phyloP scores from a whole-genome alignment of 2,888 invertebrate species.

The Smittia aterrima region DNA sequence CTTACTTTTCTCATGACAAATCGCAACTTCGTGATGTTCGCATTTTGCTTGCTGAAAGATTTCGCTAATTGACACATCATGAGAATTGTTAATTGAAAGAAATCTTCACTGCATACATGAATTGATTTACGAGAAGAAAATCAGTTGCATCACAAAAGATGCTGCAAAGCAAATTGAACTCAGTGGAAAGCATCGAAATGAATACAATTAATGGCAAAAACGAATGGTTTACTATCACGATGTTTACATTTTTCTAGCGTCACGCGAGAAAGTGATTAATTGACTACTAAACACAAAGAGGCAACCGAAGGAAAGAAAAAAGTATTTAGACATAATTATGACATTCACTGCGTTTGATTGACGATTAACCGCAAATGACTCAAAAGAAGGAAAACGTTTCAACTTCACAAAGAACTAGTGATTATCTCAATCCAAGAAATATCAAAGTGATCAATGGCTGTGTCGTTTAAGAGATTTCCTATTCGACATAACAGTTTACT shows the following conservation, averaged over 20 bases:
- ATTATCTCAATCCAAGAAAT: too few species aligned
- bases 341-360: not conserved
- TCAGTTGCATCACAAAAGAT: not conserved
- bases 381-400: not conserved
- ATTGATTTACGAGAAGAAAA: not conserved
- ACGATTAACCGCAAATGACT: too few species aligned
- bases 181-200: not conserved
- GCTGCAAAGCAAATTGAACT: too few species aligned
- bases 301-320: not conserved
- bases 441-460: not conserved
- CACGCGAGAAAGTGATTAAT: slow-evolving; percentile 31
- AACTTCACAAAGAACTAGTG: not conserved
- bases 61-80: slow-evolving; percentile 10
- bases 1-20: slow-evolving; percentile 1
- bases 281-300: slow-evolving; percentile 12
- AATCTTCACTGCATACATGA: not conserved
- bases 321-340: not conserved
- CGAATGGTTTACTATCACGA: not conserved
- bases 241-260: not conserved
- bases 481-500: not conserved
- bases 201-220: not conserved
- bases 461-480: slow-evolving; percentile 2
- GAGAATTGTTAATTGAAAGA: not conserved
- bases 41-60: not conserved
- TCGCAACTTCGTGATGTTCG: slow-evolving; percentile 13